phyloP scores from a whole-genome alignment of 2,113 vertebrate genomes.

The Chamaea fasciata region DNA sequence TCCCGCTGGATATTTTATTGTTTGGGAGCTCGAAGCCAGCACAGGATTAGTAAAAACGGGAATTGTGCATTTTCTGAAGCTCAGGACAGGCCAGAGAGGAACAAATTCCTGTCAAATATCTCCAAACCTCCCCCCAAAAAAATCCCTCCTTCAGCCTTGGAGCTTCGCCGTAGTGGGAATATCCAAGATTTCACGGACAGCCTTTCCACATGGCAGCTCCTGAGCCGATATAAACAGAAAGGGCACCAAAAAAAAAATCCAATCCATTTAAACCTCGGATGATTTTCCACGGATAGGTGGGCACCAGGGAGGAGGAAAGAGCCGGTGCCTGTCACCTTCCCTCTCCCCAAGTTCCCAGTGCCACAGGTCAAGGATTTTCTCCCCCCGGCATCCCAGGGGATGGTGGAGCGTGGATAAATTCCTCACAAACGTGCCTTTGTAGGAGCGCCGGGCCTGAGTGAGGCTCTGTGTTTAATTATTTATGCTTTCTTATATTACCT shows the following conservation, averaged over 20 bases:
- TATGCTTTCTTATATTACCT: slow-evolving; percentile 16
- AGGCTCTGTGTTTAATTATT: slow-evolving; percentile 55
- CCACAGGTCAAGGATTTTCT: background rate
- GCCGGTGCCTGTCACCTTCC: background rate
- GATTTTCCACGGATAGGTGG: background rate
- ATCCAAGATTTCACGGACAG: background rate
- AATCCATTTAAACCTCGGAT: background rate
- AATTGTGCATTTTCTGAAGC: background rate
- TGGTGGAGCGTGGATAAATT: background rate
- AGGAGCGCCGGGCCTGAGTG: background rate
- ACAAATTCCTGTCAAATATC: background rate
- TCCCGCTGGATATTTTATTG: background rate
- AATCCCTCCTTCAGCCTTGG: background rate
- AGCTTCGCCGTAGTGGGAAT: rapidly evolving
- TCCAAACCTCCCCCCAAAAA: background rate
- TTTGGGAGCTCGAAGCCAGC: background rate
- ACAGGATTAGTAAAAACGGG: background rate
- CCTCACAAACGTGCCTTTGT: slow-evolving; percentile 31
- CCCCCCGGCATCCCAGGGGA: background rate
- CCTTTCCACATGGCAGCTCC: background rate
- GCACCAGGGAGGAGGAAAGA: background rate
- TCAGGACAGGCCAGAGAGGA: background rate
- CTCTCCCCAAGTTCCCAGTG: rapidly evolving
- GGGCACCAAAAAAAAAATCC: background rate
- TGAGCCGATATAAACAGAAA: background rate